A percentile compares a stretch with the other conserved stretches of the same genome.
phyloP scores from a whole-genome alignment of 2,797 vertebrate species.

The Myoxocephalus aenaeus region DNA sequence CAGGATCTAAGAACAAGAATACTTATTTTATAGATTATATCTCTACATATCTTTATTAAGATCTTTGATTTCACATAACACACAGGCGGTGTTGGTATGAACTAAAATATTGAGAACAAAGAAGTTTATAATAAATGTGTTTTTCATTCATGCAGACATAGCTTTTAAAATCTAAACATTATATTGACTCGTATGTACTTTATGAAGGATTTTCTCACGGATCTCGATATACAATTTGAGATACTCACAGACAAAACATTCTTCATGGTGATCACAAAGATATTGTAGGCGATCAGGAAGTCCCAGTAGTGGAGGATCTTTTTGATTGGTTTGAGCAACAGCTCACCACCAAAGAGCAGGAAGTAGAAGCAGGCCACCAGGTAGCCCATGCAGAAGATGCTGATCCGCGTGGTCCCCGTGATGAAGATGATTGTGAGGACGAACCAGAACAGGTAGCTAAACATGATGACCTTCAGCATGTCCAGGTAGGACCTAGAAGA shows the following conservation, averaged over 20 bases:
- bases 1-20: constrained; percentile 88
- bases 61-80: not conserved
- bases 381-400: constrained; percentile 99
- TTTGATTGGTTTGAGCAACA: constrained; percentile 96
- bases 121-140: not conserved
- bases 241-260: constrained; percentile 94
- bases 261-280: constrained; percentile 99
- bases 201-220: not conserved
- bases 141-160: not conserved
- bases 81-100: not conserved
- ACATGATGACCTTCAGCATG: constrained; percentile 98
- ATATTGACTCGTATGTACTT: not conserved
- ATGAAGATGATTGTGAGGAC: constrained; percentile 99
- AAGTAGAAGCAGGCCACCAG: constrained; percentile 99
- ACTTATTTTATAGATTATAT: not conserved
- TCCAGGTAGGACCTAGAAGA: constrained; percentile 94
- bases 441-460: constrained; percentile 99
- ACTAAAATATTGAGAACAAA: not conserved
- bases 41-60: not conserved
- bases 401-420: constrained; percentile 98
- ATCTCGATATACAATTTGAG: not conserved
- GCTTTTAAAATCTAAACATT: not conserved
- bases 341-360: constrained; percentile 95
- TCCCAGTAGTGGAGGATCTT: constrained; percentile 98
- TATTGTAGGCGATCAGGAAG: constrained; percentile 98